Evolutionary conservation across 2,888 invertebrate species (phyloP), one percentile per base, ranked within the genome.

Genomic region (Lithosia quadra): DNA sequence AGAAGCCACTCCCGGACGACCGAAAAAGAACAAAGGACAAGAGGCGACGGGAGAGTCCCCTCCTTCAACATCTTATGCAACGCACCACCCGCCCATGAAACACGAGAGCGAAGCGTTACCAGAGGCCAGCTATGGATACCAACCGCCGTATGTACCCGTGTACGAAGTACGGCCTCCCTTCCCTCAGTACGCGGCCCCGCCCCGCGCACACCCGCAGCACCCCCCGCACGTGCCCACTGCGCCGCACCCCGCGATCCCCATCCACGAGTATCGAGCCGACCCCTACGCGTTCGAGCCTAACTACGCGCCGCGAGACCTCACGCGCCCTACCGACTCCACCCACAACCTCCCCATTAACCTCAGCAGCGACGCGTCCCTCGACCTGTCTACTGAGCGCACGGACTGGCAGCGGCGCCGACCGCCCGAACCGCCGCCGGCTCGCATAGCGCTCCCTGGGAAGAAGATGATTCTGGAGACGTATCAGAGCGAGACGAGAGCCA

Each of bases 291-390:
- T 89, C 84, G 91, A 91, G 63, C 84, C 89, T 11, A 69, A 86
- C 8, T 89, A 88, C 83, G 88, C 86, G 56, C 84, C 90, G 56
- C 89, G 89, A 69, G 92, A 92, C 81, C 89, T 92, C 65, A 85
- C 90, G 18, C 81, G 90, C 9, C 87, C 90, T 9, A 69, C 89
- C 63, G 92, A 92, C 81, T 67, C 87, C 28, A 75, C 87, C 1
- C 92, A 90, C 88, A 92, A 94, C 84, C 82, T 95, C 56, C 94
- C 95, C 72, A 95, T 95, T 81, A 95, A 95, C 86, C 88, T 95
- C 62, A 94, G 95, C 88, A 92, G 91, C 87, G 93, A 94, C 87
- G 92, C 92, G 15, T 91, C 92, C 39, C 90, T 94, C 53, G 95
- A 94, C 84, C 87, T 93, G 67, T 92, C 92, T 68, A 91, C 91